Base-by-base conservation (phyloP, 1,140 invertebrate species). In the Conus betulinus region DNA sequence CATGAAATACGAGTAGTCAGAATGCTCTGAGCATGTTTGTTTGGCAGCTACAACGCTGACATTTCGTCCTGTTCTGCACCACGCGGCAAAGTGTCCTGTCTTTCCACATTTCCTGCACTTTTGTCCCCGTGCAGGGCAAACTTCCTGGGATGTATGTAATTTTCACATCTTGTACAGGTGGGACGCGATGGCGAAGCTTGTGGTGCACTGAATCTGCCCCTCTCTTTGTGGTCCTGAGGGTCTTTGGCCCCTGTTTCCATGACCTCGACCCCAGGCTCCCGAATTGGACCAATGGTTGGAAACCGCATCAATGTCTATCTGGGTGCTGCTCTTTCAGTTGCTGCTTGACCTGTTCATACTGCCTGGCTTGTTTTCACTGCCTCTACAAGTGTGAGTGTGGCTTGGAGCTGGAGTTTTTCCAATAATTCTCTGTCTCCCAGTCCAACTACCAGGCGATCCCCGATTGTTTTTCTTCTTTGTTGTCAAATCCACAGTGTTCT, bases 381-480 rank as follows among this genome's bases (percentile, higher is more conserved):
- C 17, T 11, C 17, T 20, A 0, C 74, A 27, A 39, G 63, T 27
- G 87, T 83, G 52, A 88, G 55, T 27, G 84, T 53, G 20, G 10
- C 20, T 57, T 83, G 39, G 13, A 88, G 55, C 51, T 88, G 78
- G 8, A 88, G 60, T 55, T 88, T 88, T 88, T 39, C n/a, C 17
- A 13, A 17, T 39, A 88, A 10, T 10, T 83, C 51, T 83, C 67
- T 60, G 51, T 88, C 76, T 6, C 25, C 0, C 51, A 84, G 63
- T 27, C 88, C 88, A n/a, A 83, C 23, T 8, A 88, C 63, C 20
- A 88, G 53, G 53, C 82, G n/a, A 55, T 88, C 83, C 52, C 88
- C 74, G 23, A 88, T 88, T 23, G 25, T 63, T n/a, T 63, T n/a
- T 84, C 82, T 78, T 88, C 88, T 85, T 85, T 84, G 15, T 88